Conservation (phyloP, 1,140 invertebrate genomes). For the Drosophila ercepeae region DNA sequence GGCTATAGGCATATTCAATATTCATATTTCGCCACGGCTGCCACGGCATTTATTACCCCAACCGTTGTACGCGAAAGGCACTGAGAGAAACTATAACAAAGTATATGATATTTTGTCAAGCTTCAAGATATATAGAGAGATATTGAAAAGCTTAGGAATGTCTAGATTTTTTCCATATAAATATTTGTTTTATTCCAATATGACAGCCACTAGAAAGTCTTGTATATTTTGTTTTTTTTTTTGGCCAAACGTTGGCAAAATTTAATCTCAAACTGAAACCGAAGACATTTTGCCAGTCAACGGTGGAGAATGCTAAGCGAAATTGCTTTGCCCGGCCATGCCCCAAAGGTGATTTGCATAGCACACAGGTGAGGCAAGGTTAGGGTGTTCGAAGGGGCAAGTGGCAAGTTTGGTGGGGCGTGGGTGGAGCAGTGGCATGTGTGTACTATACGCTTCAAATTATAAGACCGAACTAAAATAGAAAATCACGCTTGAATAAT, state of each 20-base stretch:
- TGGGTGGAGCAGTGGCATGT: neutral
- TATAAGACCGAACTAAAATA: conserved; percentile 26
- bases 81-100: neutral
- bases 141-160: neutral
- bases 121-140: neutral
- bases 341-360: conserved; percentile 66
- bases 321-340: conserved; percentile 67
- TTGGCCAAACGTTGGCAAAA: conserved; percentile 63
- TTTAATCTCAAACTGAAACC: conserved; percentile 79
- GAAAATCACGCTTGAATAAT: conserved; percentile 39
- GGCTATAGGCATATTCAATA: conserved; percentile 70
- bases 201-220: conserved; percentile 42
- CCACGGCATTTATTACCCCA: conserved; percentile 68
- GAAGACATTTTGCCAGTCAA: conserved; percentile 65
- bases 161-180: neutral
- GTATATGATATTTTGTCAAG: neutral
- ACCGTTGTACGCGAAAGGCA: conserved; percentile 13
- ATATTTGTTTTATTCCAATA: neutral
- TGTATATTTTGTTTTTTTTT: conserved; percentile 64
- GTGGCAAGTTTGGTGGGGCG: neutral
- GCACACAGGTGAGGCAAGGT: conserved; percentile 20
- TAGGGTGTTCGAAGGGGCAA: conserved; percentile 3
- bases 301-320: conserved; percentile 53
- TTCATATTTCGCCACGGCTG: conserved; percentile 63
- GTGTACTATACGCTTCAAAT: conserved; percentile 10